phyloP scores from a whole-genome alignment of 2,797 vertebrate species.

The Gymnodraco acuticeps region DNA sequence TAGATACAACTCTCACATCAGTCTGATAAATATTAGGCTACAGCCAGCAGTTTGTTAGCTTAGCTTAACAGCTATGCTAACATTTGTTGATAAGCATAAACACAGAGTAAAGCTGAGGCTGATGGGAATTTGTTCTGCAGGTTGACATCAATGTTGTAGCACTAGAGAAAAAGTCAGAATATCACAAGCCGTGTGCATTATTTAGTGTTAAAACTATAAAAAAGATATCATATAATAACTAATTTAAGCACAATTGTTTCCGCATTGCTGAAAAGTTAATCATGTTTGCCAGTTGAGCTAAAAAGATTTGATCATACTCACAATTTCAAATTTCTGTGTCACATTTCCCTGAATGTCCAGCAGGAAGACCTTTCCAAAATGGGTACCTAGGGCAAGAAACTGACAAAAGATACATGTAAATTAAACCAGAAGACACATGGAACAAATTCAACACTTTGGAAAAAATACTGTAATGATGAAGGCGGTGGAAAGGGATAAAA shows the following conservation, averaged over 20 bases:
- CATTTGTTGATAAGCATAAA: neutral
- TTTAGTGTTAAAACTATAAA: neutral
- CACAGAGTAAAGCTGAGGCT: neutral
- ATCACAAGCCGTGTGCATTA: neutral
- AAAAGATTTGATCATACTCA: conserved; percentile 84
- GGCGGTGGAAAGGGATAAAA: conserved; percentile 83
- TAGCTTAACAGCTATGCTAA: neutral
- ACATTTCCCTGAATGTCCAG: conserved; percentile 97
- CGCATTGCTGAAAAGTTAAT: neutral
- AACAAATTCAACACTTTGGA: conserved; percentile 66
- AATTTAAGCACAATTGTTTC: neutral
- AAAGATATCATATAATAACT: neutral
- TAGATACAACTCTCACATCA: neutral
- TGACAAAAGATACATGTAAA: conserved; percentile 77
- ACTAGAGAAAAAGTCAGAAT: neutral
- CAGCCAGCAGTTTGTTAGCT: neutral
- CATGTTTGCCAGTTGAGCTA: neutral
- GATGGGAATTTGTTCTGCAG: neutral
- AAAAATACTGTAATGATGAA: conserved; percentile 70
- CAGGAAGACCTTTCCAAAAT: conserved; percentile 97
- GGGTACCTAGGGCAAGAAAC: conserved; percentile 97
- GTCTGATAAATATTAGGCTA: neutral
- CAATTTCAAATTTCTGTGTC: conserved; percentile 98
- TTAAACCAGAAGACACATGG: conserved; percentile 64
- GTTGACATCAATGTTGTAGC: neutral